Evolutionary conservation across 1,140 invertebrate species (phyloP), one percentile per base, ranked within the genome.

Genomic region (Drosophila busckii): DNA sequence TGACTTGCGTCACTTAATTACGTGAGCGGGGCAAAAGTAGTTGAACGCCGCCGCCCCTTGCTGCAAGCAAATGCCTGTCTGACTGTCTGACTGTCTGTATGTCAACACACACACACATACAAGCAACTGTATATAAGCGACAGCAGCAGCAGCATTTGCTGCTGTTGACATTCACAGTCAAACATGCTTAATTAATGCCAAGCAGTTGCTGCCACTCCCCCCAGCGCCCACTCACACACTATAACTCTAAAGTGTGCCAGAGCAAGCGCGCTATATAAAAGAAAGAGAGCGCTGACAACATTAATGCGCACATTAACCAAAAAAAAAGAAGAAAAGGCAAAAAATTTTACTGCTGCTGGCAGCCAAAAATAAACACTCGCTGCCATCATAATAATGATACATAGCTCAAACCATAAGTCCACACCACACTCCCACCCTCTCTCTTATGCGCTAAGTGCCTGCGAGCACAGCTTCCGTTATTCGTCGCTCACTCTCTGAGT

Each of bases 101-200:
- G 68, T 78, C 73, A 80, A 71, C 68, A 46, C 49, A 56, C 32
- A 46, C 52, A 44, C 34, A 46, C 28, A 40, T 3, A 54, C 35
- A 64, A 48, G 42, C 41, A 34, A 32, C 25, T 29, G 41, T 32
- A 42, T 32, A 32, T 10, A 44, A 12, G 19, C 7, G 23, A 10
- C 20, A 25, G 10, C 13, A 20, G 52, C 34, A 46, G 40, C 40
- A 37, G 55, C 56, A 67, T 49, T 71, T 68, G 62, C 66, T 68
- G 78, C 71, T 71, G 73, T 73, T 84, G 82, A 82, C 70, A 83
- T 84, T 82, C 71, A 53, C 78, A 78, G 75, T 78, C 73, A 82
- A 84, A 84, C 80, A 84, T 76, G 80, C 80, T 84, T 84, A 84
- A 84, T 84, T 84, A 84, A 84, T 83, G 78, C 70, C 78, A 73